These are phyloP conservation scores for Gasteruption jaculator DNA, from an alignment of 2,888 invertebrate genomes.

Conservation along the genomic window DNA sequence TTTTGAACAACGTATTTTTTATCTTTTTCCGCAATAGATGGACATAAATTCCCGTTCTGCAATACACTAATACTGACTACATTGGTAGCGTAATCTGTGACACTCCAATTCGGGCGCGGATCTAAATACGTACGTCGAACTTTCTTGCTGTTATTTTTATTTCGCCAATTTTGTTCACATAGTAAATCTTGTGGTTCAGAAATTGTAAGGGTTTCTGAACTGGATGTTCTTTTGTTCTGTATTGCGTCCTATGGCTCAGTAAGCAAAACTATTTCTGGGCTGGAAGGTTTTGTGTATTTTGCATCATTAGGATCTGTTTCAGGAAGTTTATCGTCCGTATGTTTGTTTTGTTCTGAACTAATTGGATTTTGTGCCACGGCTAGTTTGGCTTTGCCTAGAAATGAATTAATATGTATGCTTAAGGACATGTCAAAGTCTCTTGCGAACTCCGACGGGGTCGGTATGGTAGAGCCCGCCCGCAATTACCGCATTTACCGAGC, in stretches of 20 bases:
- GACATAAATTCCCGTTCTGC: conserved; percentile 3
- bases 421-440: conserved; percentile 20
- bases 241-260: no score
- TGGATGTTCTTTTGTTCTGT: no score
- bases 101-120: background rate
- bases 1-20: background rate
- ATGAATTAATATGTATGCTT: background rate
- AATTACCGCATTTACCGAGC: no score
- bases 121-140: background rate
- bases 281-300: no score
- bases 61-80: background rate
- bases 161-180: background rate
- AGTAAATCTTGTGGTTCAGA: no score
- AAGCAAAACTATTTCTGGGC: no score
- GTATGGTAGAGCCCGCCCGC: no score
- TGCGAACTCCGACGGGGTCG: no score
- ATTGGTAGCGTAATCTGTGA: background rate
- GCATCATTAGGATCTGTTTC: background rate
- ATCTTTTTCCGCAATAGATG: background rate
- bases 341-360: background rate
- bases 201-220: no score
- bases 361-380: background rate
- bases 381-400: background rate
- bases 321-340: background rate
- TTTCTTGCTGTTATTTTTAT: background rate